phyloP scores from a whole-genome alignment of 2,888 invertebrate genomes.

The Stegana nigrithorax region DNA sequence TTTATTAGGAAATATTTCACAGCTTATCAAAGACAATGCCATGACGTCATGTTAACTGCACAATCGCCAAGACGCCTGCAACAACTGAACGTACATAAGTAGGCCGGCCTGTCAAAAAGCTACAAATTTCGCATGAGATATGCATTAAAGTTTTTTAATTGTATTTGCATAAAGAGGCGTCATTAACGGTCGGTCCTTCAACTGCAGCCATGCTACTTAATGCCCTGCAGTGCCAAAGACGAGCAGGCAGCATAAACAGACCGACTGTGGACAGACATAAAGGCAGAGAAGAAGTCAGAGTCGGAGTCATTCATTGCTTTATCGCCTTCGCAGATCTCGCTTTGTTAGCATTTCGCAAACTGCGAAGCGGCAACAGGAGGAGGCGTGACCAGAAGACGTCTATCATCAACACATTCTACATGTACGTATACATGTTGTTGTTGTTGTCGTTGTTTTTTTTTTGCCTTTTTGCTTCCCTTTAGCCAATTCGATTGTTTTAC shows the following conservation, averaged over 20 bases:
- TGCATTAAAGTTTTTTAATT: background rate
- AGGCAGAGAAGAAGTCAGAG: too few species aligned
- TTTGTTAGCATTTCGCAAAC: conserved; percentile 14
- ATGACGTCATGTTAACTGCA: too few species aligned
- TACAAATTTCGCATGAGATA: background rate
- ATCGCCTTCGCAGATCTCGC: conserved; percentile 45
- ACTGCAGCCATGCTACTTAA: background rate
- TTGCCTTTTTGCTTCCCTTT: conserved; percentile 7
- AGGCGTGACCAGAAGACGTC: conserved; percentile 22
- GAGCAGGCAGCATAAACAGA: background rate
- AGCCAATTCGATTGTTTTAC: conserved; percentile 41
- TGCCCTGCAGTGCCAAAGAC: background rate
- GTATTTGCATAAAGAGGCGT: conserved; percentile 8
- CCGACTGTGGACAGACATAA: background rate
- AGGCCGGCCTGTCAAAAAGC: background rate
- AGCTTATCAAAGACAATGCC: too few species aligned
- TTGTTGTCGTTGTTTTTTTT: conserved; percentile 2
- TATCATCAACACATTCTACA: conserved; percentile 38
- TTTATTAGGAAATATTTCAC: too few species aligned
- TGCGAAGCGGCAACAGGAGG: background rate
- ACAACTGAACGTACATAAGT: background rate
- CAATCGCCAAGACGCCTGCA: too few species aligned
- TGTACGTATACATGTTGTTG: too few species aligned
- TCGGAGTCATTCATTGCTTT: conserved; percentile 25
- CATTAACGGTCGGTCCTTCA: background rate